Evolutionary conservation across 1,140 invertebrate genomes (phyloP).

Genomic region (Phocides pigmalion): DNA sequence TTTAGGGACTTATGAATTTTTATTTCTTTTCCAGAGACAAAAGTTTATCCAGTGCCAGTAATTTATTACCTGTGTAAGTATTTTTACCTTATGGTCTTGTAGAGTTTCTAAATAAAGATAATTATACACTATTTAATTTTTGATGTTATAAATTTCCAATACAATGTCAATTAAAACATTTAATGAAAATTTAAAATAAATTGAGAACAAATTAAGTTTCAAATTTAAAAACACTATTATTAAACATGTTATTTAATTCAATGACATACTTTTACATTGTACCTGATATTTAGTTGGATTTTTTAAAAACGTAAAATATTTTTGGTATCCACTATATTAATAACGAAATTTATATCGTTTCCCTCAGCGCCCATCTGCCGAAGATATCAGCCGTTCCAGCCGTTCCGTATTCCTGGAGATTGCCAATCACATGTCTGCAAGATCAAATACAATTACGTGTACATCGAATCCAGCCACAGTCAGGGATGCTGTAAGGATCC

Average conservation of each 20-base stretch:
- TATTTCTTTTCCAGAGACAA: constrained; percentile 53
- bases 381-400: constrained; percentile 46
- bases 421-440: constrained; percentile 58
- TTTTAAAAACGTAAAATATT: no score
- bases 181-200: no score
- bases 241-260: no score
- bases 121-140: no score
- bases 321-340: no score
- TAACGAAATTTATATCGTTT: constrained; percentile 1
- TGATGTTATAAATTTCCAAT: no score
- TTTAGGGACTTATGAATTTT: not conserved
- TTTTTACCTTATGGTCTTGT: not conserved
- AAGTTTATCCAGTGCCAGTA: constrained; percentile 50
- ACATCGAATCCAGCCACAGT: constrained; percentile 42
- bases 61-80: constrained; percentile 64
- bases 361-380: constrained; percentile 58
- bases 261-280: no score
- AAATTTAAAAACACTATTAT: no score
- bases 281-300: no score
- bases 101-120: no score
- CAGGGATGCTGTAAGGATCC: constrained; percentile 41
- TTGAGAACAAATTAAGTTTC: no score
- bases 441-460: constrained; percentile 67
- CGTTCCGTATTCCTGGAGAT: constrained; percentile 51
- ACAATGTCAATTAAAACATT: no score